Percentiles rank a stretch among this genome's conserved stretches.
Conservation (phyloP, 2,888 invertebrate species). For the Megaustenia siamemsis region DNA sequence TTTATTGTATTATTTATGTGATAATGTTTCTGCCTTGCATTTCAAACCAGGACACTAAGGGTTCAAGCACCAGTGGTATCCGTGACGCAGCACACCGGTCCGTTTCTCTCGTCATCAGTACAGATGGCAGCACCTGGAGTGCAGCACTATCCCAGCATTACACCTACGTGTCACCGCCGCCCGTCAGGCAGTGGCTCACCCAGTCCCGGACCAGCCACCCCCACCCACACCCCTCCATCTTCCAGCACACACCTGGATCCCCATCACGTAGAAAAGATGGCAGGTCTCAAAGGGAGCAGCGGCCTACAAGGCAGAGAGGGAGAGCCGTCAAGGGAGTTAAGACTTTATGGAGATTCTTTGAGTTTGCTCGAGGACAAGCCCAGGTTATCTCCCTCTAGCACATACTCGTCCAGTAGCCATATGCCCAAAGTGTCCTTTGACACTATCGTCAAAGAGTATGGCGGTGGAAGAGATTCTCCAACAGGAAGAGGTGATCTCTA, state of each 20-base stretch:
- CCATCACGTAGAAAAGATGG: slow-evolving; percentile 47
- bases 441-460: slow-evolving; percentile 53
- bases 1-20: background rate
- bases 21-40: background rate
- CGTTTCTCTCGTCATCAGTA: slow-evolving; percentile 22
- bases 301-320: slow-evolving; percentile 27
- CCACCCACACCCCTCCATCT: slow-evolving; percentile 39
- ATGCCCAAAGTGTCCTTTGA: slow-evolving; percentile 53
- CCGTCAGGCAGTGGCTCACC: slow-evolving; percentile 50
- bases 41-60: slow-evolving; percentile 23
- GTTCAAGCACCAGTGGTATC: slow-evolving; percentile 30
- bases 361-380: slow-evolving; percentile 57
- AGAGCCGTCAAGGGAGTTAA: slow-evolving; percentile 3
- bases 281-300: slow-evolving; percentile 37
- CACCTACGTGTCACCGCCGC: slow-evolving; percentile 40
- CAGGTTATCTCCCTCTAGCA: slow-evolving; percentile 51
- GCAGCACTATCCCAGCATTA: slow-evolving; percentile 40
- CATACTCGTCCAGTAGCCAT: slow-evolving; percentile 35
- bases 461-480: slow-evolving; percentile 49
- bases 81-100: slow-evolving; percentile 20
- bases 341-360: slow-evolving; percentile 34
- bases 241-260: slow-evolving; percentile 16
- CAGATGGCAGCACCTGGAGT: slow-evolving; percentile 38
- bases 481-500: slow-evolving; percentile 39
- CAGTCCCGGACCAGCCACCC: slow-evolving; percentile 45